These are phyloP conservation scores for Sus cebifrons DNA, from an alignment of 2,797 vertebrate species.

Conservation along the genomic window DNA sequence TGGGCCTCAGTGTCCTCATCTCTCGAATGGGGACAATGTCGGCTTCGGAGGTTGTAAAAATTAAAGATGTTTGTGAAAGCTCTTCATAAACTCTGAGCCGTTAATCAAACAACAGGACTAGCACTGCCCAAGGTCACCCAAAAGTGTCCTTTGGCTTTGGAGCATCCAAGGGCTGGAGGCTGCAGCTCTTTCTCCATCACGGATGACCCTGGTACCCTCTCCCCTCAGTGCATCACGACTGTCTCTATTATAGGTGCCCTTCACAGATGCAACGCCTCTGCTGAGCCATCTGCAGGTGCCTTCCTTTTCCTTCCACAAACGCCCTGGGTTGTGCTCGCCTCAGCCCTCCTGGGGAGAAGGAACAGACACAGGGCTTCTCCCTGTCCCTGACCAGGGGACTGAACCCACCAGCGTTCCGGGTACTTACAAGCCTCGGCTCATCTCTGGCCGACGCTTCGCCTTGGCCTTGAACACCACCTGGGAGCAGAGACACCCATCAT, in stretches of 20 bases:
- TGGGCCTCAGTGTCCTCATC: conserved; percentile 62
- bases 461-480: conserved; percentile 95
- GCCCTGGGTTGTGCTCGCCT: neutral
- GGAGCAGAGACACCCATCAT: conserved; percentile 63
- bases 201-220: neutral
- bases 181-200: neutral
- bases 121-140: conserved; percentile 71
- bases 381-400: neutral
- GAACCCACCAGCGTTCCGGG: neutral
- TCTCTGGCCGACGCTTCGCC: conserved; percentile 89
- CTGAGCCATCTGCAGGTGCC: neutral
- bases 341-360: neutral
- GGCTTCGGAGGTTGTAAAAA: neutral
- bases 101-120: neutral
- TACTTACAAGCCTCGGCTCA: conserved; percentile 93
- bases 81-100: neutral
- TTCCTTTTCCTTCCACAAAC: neutral
- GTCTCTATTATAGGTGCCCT: neutral
- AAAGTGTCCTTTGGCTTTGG: neutral
- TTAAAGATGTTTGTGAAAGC: neutral
- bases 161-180: neutral
- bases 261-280: neutral
- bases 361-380: neutral
- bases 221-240: neutral
- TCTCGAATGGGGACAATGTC: neutral